These are phyloP conservation scores for Ischnus inquisitorius DNA, from an alignment of 2,888 invertebrate genomes.

Conservation along the genomic window DNA sequence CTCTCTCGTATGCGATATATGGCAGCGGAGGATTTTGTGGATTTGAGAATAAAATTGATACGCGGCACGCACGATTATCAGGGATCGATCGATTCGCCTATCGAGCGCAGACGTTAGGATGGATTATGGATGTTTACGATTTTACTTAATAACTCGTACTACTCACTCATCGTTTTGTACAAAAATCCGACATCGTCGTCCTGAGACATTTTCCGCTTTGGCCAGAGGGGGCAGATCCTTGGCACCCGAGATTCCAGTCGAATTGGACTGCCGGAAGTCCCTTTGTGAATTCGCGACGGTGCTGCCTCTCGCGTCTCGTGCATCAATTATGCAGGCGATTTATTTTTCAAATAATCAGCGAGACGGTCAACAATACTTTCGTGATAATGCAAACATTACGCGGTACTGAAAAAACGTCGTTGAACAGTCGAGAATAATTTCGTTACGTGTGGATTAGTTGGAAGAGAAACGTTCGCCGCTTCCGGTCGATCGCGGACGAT, in stretches of 20 bases:
- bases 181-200: constrained; percentile 84
- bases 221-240: constrained; percentile 50
- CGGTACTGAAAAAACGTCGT: background rate
- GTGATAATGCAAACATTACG: background rate
- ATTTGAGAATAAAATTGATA: constrained; percentile 2
- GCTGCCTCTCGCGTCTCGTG: background rate
- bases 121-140: background rate
- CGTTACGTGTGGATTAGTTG: background rate
- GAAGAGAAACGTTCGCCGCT: background rate
- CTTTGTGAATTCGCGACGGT: constrained; percentile 17
- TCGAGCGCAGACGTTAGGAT: background rate
- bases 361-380: background rate
- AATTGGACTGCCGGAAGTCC: constrained; percentile 29
- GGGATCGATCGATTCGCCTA: background rate
- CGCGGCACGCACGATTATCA: background rate
- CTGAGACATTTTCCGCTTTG: constrained; percentile 79
- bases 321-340: background rate
- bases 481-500: background rate
- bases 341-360: constrained; percentile 7
- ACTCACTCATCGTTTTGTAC: constrained; percentile 85
- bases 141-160: constrained; percentile 3
- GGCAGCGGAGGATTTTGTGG: constrained; percentile 7
- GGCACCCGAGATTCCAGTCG: constrained; percentile 1
- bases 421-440: background rate
- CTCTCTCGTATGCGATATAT: constrained; percentile 21